Evolutionary conservation across 2,113 vertebrate species (phyloP).

Genomic region (Pollachius pollachius): DNA sequence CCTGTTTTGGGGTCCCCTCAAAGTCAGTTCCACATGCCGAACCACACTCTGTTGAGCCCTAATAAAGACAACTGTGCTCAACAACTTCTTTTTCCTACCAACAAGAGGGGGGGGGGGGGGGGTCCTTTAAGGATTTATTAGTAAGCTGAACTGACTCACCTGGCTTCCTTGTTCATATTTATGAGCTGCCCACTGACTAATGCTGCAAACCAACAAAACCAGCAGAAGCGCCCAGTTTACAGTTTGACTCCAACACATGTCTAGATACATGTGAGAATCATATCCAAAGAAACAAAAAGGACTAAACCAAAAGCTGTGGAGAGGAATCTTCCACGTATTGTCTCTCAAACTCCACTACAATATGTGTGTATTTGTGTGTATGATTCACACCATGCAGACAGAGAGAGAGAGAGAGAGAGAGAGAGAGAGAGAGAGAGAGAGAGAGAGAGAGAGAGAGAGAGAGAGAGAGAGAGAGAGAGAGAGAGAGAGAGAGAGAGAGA

Average conservation of each 20-base stretch:
- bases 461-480: too few relatives aligned
- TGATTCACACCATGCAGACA: conserved; percentile 41
- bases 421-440: too few relatives aligned
- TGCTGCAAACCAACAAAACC: background rate
- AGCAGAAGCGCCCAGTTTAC: background rate
- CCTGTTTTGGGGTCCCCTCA: background rate
- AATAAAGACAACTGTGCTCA: background rate
- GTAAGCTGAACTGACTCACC: conserved; percentile 36
- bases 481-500: too few relatives aligned
- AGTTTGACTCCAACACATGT: background rate
- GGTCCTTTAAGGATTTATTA: conserved; percentile 8
- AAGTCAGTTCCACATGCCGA: conserved; percentile 2
- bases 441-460: too few relatives aligned
- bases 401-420: too few relatives aligned
- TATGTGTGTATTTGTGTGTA: conserved; percentile 3
- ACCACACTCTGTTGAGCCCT: too few relatives aligned
- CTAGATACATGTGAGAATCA: background rate
- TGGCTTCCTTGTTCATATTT: conserved; percentile 45
- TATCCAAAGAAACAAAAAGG: background rate
- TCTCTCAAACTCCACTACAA: background rate
- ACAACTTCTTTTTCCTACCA: background rate
- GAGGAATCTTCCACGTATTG: conserved; percentile 1
- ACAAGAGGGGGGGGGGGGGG: too few relatives aligned
- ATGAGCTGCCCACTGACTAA: conserved; percentile 19
- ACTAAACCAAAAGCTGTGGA: background rate